These are phyloP conservation scores for Teleogryllus occipitalis DNA, from an alignment of 1,140 invertebrate species.

Conservation along the genomic window DNA sequence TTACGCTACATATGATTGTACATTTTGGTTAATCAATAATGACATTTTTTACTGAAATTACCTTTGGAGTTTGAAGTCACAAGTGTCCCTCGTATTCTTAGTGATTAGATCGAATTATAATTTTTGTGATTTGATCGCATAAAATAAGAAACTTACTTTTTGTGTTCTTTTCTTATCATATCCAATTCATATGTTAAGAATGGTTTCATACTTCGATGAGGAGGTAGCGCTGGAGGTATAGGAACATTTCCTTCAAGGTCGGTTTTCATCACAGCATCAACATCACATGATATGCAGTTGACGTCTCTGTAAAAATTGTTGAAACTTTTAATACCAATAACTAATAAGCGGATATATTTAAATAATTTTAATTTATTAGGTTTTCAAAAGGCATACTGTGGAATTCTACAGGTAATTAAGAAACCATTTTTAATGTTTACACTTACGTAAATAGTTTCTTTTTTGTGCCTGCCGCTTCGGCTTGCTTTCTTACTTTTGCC, in stretches of 20 bases:
- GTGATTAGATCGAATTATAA: too few relatives aligned
- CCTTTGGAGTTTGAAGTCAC: too few relatives aligned
- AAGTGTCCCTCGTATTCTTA: too few relatives aligned
- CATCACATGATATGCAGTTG: conserved; percentile 65
- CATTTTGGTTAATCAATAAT: too few relatives aligned
- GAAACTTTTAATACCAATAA: background rate
- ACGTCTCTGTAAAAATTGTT: conserved; percentile 42
- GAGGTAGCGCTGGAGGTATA: conserved; percentile 37
- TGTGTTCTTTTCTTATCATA: conserved; percentile 46
- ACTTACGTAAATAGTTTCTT: conserved; percentile 46
- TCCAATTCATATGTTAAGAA: conserved; percentile 59
- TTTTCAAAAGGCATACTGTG: too few relatives aligned
- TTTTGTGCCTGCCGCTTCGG: conserved; percentile 60
- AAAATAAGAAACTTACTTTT: conserved; percentile 3
- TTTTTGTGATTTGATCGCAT: too few relatives aligned
- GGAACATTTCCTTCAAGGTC: conserved; percentile 29
- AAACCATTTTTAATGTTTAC: background rate
- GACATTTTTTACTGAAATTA: too few relatives aligned
- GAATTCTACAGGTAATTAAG: background rate
- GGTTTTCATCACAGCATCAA: conserved; percentile 55
- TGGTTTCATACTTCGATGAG: conserved; percentile 45
- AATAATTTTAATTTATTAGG: too few relatives aligned
- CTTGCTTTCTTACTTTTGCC: conserved; percentile 44
- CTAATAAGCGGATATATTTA: too few relatives aligned
- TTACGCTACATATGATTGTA: too few relatives aligned